These are phyloP conservation scores for Drosophila lini DNA, from an alignment of 1,140 invertebrate genomes.

Conservation along the genomic window DNA sequence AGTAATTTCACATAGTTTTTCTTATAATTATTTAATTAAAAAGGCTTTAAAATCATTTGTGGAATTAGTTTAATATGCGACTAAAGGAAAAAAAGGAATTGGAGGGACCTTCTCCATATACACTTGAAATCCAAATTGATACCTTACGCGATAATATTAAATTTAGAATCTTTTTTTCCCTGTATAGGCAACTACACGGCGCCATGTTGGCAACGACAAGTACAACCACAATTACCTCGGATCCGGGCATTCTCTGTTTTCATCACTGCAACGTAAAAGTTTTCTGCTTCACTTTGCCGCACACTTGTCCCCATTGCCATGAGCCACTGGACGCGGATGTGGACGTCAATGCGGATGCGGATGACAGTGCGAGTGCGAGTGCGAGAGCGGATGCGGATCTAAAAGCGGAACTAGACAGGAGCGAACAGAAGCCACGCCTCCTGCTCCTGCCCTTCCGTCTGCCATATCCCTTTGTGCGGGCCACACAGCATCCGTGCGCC, in stretches of 20 bases:
- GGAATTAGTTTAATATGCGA: background rate
- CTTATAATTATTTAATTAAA: too few relatives aligned
- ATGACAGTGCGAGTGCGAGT: slow-evolving; percentile 13
- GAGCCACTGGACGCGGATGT: slow-evolving; percentile 86
- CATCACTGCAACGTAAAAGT: slow-evolving; percentile 92
- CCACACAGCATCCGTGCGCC: slow-evolving; percentile 89
- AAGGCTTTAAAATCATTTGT: background rate
- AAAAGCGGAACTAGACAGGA: slow-evolving; percentile 27
- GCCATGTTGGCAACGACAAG: slow-evolving; percentile 54
- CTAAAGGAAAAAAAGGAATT: too few relatives aligned
- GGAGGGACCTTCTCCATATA: too few relatives aligned
- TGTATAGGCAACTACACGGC: slow-evolving; percentile 16
- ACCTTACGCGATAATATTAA: too few relatives aligned
- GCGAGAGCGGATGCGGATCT: slow-evolving; percentile 27
- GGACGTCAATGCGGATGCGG: slow-evolving; percentile 51
- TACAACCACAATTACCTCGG: slow-evolving; percentile 84
- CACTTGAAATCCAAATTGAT: background rate
- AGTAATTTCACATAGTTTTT: too few relatives aligned
- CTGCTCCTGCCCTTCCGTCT: slow-evolving; percentile 90
- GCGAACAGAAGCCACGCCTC: slow-evolving; percentile 28
- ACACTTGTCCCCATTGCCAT: slow-evolving; percentile 89
- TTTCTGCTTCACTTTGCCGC: slow-evolving; percentile 90
- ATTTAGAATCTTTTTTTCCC: background rate
- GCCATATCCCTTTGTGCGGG: slow-evolving; percentile 91
- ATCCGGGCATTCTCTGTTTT: slow-evolving; percentile 92